These are phyloP conservation scores for Drosophila rufa DNA, from an alignment of 1,140 invertebrate genomes.

Conservation along the genomic window DNA sequence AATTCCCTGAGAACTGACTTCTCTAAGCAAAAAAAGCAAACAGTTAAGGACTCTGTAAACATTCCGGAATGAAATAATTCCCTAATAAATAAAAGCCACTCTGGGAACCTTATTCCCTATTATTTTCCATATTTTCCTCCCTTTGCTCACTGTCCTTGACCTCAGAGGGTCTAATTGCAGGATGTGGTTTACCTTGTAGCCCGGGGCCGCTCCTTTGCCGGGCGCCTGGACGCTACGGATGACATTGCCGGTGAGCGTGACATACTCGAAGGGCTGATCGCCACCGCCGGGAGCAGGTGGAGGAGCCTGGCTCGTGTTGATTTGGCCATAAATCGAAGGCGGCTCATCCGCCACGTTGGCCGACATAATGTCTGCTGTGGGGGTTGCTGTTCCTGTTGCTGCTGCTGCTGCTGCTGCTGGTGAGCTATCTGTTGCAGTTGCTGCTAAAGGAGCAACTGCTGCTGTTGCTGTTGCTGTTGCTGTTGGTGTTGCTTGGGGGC, in stretches of 20 bases:
- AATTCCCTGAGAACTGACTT: too few relatives aligned
- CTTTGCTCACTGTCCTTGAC: slow-evolving; percentile 23
- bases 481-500: slow-evolving; percentile 50
- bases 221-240: slow-evolving; percentile 84
- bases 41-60: neutral
- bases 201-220: slow-evolving; percentile 73
- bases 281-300: slow-evolving; percentile 9
- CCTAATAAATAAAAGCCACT: too few relatives aligned
- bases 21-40: neutral
- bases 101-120: too few relatives aligned
- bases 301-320: slow-evolving; percentile 40
- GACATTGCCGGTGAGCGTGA: slow-evolving; percentile 81
- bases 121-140: neutral
- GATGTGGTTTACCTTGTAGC: slow-evolving; percentile 76
- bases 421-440: slow-evolving; percentile 16
- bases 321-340: slow-evolving; percentile 68
- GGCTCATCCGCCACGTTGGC: slow-evolving; percentile 72
- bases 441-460: slow-evolving; percentile 14
- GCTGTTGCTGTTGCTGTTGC: slow-evolving; percentile 34
- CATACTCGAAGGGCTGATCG: slow-evolving; percentile 80
- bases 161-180: neutral
- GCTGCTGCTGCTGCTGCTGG: slow-evolving; percentile 17
- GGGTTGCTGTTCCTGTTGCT: slow-evolving; percentile 20
- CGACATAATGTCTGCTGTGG: slow-evolving; percentile 56
- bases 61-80: too few relatives aligned